Evolutionary conservation across 2,888 invertebrate genomes (phyloP), one percentile per base, ranked within the genome.

Genomic region (Netelia inedita): DNA sequence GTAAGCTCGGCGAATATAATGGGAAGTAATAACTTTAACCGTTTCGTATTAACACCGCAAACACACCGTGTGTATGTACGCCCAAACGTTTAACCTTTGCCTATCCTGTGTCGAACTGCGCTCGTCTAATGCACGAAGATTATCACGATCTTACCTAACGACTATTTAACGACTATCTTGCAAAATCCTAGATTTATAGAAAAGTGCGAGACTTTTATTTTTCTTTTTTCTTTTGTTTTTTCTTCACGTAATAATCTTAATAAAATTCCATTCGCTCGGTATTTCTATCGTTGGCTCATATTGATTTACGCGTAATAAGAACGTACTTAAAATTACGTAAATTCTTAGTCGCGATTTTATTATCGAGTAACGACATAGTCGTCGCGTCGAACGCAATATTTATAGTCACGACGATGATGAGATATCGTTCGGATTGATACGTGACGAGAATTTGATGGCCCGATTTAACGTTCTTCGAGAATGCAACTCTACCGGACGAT

Each of bases 21-120:
- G 86, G 88, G 74, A 63, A 83, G 86, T 89, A 90, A 90, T 89
- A 89, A 88, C 89, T 89, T 91, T 88, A 89, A 89, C 65, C 89
- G 88, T 19, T 73, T 87, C 83, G 86, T 76, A 88, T 90, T 90
- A 91, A 75, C 83, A 74, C 87, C 86, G 80, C 87, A 74, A 80
- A 81, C 50, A 8, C 21, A 16, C 23, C 50, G 46, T 19, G 73
- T 16, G 46, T 63, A 59, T 19, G 78, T 28, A 69, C 80, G 63
- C 72, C 85, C 80, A 72, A 85, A 63, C 85, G 86, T 81, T 87
- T 85, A 87, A 83, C 85, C 86, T 82, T 82, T 69, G 66, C 19
- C 50, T 78, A 74, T 75, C 66, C 78, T 65, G 41, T 50, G 55
- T 73, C 69, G 68, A 43, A 14, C 14, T 11, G 11, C 3, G 0